Evolutionary conservation across 2,797 vertebrate genomes (phyloP).

Genomic region (Tadarida brasiliensis): DNA sequence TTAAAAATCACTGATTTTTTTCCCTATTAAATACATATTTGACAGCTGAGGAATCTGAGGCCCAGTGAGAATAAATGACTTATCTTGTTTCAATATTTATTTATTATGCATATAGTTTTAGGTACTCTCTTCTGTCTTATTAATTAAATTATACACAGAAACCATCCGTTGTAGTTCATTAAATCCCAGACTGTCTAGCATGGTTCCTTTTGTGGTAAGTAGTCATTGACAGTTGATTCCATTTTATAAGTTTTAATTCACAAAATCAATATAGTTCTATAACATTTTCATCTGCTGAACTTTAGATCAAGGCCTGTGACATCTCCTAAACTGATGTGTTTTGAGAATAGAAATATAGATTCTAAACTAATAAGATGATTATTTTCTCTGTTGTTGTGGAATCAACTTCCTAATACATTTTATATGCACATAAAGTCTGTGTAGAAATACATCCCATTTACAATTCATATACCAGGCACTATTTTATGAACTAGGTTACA

Average conservation of each 20-base stretch:
- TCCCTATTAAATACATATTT: background rate
- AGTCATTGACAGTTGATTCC: background rate
- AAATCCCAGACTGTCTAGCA: background rate
- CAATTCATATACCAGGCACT: background rate
- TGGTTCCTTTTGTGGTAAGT: background rate
- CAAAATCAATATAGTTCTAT: background rate
- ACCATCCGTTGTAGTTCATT: background rate
- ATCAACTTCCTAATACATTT: background rate
- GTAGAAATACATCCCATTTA: background rate
- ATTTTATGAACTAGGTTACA: background rate
- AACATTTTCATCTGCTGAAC: background rate
- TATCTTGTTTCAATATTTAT: background rate
- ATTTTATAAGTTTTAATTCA: background rate
- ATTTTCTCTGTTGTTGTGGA: background rate
- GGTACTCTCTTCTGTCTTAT: background rate
- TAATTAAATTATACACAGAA: background rate
- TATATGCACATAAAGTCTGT: background rate
- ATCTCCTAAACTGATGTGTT: background rate
- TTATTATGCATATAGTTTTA: background rate
- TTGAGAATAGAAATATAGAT: conserved; percentile 35
- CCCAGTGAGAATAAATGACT: background rate
- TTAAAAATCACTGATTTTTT: background rate
- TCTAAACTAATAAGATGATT: background rate
- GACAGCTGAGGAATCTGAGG: background rate
- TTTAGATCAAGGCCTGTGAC: background rate